phyloP scores from a whole-genome alignment of 1,140 invertebrate species.

The Drosophila sucinea region DNA sequence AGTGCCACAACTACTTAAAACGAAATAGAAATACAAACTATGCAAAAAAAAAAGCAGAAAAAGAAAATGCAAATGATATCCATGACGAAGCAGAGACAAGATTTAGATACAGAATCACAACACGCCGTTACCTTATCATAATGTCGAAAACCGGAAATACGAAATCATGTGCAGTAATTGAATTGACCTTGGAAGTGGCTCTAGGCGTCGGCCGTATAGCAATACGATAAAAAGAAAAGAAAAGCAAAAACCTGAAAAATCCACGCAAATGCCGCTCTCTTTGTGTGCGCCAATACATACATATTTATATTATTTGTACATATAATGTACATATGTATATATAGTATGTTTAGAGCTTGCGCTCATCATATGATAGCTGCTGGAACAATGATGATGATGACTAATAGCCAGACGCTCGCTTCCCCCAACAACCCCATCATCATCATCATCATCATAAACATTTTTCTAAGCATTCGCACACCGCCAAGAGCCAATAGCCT shows the following conservation, averaged over 20 bases:
- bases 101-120: conserved; percentile 35
- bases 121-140: conserved; percentile 45
- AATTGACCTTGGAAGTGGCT: conserved; percentile 59
- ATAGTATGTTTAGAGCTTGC: conserved; percentile 17
- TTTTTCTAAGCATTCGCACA: conserved; percentile 25
- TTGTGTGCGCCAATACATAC: conserved; percentile 12
- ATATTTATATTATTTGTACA: conserved; percentile 18
- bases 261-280: conserved; percentile 11
- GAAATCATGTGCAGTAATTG: conserved; percentile 53
- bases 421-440: too few species aligned
- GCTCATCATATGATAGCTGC: conserved; percentile 19
- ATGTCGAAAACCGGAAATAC: conserved; percentile 50
- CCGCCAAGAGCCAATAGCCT: conserved; percentile 34
- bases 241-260: conserved; percentile 43
- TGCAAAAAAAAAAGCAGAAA: conserved; percentile 2
- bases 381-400: conserved; percentile 46
- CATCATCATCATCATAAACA: conserved; percentile 32
- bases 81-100: conserved; percentile 29
- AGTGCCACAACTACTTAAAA: conserved; percentile 72
- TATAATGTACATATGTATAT: conserved; percentile 12
- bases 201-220: conserved; percentile 20
- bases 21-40: conserved; percentile 25
- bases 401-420: conserved; percentile 24
- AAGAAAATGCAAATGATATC: conserved; percentile 23
- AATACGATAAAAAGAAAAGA: conserved; percentile 41